Conservation (phyloP, 2,113 vertebrate genomes). For the Stigmatopora nigra region DNA sequence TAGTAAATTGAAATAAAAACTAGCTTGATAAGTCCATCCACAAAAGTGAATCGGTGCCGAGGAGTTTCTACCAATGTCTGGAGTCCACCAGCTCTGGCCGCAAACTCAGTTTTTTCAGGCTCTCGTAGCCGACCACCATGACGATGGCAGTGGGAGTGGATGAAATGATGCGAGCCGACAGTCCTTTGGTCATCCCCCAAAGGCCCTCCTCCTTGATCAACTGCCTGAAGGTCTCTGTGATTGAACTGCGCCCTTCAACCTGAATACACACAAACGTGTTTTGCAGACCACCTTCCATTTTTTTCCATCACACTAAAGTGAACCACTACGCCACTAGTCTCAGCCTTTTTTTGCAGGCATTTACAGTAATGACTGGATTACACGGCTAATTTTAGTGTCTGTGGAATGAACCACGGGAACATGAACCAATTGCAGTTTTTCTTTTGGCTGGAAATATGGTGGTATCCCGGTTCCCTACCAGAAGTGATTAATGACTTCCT, state of each 20-base stretch:
- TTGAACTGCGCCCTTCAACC: constrained; percentile 90
- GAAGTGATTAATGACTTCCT: too few relatives aligned
- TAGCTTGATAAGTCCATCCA: neutral
- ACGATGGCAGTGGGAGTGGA: constrained; percentile 89
- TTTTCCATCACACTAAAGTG: neutral
- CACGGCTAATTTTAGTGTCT: too few relatives aligned
- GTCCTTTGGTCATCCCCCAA: constrained; percentile 93
- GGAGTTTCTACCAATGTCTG: constrained; percentile 80
- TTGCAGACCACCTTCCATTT: neutral
- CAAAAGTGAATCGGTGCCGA: neutral
- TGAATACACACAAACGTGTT: constrained; percentile 39
- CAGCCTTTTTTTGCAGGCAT: too few relatives aligned
- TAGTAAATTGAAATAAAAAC: neutral
- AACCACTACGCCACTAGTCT: too few relatives aligned
- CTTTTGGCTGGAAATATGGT: too few relatives aligned
- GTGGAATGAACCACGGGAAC: too few relatives aligned
- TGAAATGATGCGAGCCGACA: constrained; percentile 92
- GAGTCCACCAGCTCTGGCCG: constrained; percentile 90
- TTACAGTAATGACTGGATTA: too few relatives aligned
- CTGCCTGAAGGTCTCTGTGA: constrained; percentile 85
- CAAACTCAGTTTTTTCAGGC: constrained; percentile 90
- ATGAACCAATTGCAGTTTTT: too few relatives aligned
- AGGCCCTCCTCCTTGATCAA: constrained; percentile 86
- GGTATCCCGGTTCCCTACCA: too few relatives aligned
- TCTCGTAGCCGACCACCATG: constrained; percentile 95